Evolutionary conservation across 2,888 invertebrate species (phyloP).

Genomic region (Neoitamus cyanurus): DNA sequence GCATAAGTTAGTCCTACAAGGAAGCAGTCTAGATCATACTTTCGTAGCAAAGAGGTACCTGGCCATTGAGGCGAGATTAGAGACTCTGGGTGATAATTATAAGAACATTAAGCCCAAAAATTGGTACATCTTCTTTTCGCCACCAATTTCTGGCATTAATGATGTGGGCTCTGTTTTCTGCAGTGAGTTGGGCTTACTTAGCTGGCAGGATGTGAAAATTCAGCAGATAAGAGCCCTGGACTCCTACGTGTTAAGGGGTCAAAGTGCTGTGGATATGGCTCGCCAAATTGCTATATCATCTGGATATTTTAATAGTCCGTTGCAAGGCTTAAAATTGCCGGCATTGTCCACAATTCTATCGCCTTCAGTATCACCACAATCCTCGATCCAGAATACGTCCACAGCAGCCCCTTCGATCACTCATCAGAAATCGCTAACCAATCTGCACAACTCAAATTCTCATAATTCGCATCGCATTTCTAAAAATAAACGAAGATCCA

Average conservation of each 20-base stretch:
- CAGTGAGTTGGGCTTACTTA: not conserved
- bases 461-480: not conserved
- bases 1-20: constrained; percentile 74
- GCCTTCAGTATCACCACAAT: not conserved
- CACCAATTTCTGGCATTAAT: not conserved
- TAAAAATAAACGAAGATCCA: not conserved
- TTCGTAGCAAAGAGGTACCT: constrained; percentile 68
- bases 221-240: not conserved
- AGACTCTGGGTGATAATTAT: constrained; percentile 69
- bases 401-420: not conserved
- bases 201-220: not conserved
- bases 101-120: constrained; percentile 54
- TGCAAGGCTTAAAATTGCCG: not conserved
- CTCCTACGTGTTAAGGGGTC: not conserved
- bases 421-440: not conserved
- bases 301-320: not conserved
- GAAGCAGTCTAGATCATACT: constrained; percentile 69
- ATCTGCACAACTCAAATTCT: not conserved
- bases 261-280: not conserved
- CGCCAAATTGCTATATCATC: not conserved
- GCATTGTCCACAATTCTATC: not conserved
- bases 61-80: constrained; percentile 71
- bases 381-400: not conserved
- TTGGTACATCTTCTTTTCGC: constrained; percentile 11
- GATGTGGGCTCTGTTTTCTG: not conserved